Evolutionary conservation across 2,888 invertebrate genomes (phyloP), one percentile per base, ranked within the genome.

Genomic region (Diarsia mendica): DNA sequence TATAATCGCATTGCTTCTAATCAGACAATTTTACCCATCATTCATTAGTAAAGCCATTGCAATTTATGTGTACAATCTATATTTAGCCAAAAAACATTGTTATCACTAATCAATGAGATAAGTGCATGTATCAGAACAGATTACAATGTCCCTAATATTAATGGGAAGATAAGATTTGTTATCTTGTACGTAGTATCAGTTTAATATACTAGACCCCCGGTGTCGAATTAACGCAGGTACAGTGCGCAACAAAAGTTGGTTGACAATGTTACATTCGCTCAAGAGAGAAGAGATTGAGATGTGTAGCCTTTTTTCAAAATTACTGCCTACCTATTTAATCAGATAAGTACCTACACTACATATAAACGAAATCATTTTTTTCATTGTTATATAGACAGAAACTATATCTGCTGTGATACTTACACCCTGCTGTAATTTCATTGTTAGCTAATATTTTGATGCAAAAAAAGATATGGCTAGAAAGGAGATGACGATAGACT

Each of bases 121-220:
- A 48, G 20, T 1, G n/a, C 48, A 33, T 48, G 3, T 75, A 39
- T 33, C 10, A n/a, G 46, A 77, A 49, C 15, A 53, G 39, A 23
- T 60, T 15, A 60, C 13, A 11, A 46, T 46, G 1, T 39, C 18
- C 20, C 5, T 48, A 18, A 28, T 48, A 33, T 39, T 65, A 72
- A 53, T 60, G 33, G 28, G 1, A 1, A 11, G 64, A 73, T 80
- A 61, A 61, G n/a, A 66, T 73, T 73, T 73, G 5, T 33, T 10
- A 80, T 80, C 48, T 61, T 28, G 28, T 20, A n/a, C 18, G 8
- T 46, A 33, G 11, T 0, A 13, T 39, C 2, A 20, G 44, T 58
- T 75, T 46, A 53, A 39, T 78, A 23, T 8, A 72, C 58, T 72
- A 23, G 39, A 48, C 10, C 23, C 39, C 23, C n/a, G 58, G 58